Percentiles rank a stretch among this genome's conserved stretches.
Conservation (phyloP, 1,140 invertebrate species). For the Drosophila novamexicana region DNA sequence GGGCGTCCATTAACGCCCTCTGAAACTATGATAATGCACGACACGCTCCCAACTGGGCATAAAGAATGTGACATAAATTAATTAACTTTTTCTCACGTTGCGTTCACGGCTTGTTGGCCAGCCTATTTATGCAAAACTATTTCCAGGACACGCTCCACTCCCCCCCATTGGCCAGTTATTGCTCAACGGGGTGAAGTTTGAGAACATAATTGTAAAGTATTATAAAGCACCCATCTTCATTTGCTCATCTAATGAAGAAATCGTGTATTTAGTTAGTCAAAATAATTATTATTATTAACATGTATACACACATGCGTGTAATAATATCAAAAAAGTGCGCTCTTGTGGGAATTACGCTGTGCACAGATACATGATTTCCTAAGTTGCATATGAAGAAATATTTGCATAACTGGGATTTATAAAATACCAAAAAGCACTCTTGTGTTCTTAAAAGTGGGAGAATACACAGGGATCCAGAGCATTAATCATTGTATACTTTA, state of each 20-base stretch:
- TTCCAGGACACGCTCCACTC: slow-evolving; percentile 31
- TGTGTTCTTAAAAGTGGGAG: no score
- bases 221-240: slow-evolving; percentile 10
- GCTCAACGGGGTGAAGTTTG: slow-evolving; percentile 35
- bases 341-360: no score
- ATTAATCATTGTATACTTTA: no score
- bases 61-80: slow-evolving; percentile 81
- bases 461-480: no score
- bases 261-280: slow-evolving; percentile 18
- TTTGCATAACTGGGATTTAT: no score
- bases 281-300: neutral
- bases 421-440: no score
- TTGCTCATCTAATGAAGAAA: slow-evolving; percentile 38
- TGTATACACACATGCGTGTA: neutral
- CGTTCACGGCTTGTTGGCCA: slow-evolving; percentile 50
- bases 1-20: slow-evolving; percentile 61
- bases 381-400: no score
- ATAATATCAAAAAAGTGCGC: neutral
- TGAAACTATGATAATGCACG: slow-evolving; percentile 40
- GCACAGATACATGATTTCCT: no score
- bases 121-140: slow-evolving; percentile 75
- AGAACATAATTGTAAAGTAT: slow-evolving; percentile 11
- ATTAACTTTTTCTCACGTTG: slow-evolving; percentile 78
- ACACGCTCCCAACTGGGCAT: slow-evolving; percentile 63
- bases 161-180: slow-evolving; percentile 5